Percentiles rank a stretch among this genome's conserved stretches.
Conservation (phyloP, 2,888 invertebrate species). For the Amblyteles armatorius region DNA sequence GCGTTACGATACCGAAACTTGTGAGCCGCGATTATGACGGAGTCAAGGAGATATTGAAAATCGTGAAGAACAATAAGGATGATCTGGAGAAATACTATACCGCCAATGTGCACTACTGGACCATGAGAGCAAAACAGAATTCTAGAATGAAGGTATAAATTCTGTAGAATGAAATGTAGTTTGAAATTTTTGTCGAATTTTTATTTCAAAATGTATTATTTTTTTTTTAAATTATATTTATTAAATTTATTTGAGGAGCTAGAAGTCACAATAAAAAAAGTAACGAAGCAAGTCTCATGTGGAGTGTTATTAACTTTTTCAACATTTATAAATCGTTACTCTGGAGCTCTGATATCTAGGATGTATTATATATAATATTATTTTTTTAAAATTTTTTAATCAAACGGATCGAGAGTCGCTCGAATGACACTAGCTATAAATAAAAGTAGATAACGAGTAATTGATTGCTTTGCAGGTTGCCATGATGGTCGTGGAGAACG, state of each 20-base stretch:
- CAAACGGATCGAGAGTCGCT: not conserved
- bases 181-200: not conserved
- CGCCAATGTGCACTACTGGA: constrained; percentile 78
- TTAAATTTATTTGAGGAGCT: too few species aligned
- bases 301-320: too few species aligned
- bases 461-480: constrained; percentile 85
- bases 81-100: constrained; percentile 77
- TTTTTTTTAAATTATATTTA: too few species aligned
- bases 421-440: not conserved
- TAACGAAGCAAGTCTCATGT: too few species aligned
- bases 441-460: not conserved
- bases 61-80: constrained; percentile 76
- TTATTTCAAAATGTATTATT: not conserved
- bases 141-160: constrained; percentile 78
- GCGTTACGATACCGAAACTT: constrained; percentile 79
- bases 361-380: too few species aligned
- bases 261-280: too few species aligned
- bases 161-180: constrained; percentile 21
- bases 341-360: too few species aligned
- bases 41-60: constrained; percentile 77
- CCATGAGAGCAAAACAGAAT: constrained; percentile 80
- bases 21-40: constrained; percentile 76
- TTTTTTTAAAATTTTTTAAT: too few species aligned
- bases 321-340: too few species aligned
- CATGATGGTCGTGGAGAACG: constrained; percentile 87